Conservation (phyloP, 2,113 vertebrate genomes). For the Cyprinodon variegatus region DNA sequence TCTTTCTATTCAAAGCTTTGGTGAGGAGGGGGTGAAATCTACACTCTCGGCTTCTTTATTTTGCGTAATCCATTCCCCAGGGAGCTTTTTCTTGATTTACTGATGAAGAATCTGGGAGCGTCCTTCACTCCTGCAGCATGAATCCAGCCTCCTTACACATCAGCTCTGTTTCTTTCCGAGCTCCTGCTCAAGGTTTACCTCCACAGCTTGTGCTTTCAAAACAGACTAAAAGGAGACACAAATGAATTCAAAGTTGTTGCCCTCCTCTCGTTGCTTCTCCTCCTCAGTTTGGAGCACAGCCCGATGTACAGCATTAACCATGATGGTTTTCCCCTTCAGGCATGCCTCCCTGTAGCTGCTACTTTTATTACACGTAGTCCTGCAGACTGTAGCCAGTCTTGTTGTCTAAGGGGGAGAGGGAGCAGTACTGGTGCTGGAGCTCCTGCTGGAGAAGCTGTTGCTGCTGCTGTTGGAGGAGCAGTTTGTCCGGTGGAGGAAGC, state of each 20-base stretch:
- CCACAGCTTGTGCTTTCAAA: slow-evolving; percentile 80
- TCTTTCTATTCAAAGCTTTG: slow-evolving; percentile 76
- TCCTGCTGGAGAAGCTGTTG: slow-evolving; percentile 80
- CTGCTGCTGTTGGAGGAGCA: slow-evolving; percentile 77
- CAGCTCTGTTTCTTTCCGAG: slow-evolving; percentile 65
- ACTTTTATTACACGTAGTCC: slow-evolving; percentile 88
- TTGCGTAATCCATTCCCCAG: slow-evolving; percentile 73
- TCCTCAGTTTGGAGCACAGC: slow-evolving; percentile 53
- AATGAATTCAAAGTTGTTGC: slow-evolving; percentile 57
- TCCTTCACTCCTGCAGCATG: slow-evolving; percentile 65
- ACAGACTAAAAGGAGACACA: slow-evolving; percentile 53
- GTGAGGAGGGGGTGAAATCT: slow-evolving; percentile 38
- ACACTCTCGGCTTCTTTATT: slow-evolving; percentile 64
- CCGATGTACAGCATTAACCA: slow-evolving; percentile 39
- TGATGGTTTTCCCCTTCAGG: slow-evolving; percentile 52
- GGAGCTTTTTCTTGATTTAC: slow-evolving; percentile 71
- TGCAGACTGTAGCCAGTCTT: slow-evolving; percentile 87
- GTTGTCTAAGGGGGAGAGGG: slow-evolving; percentile 80
- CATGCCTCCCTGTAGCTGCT: slow-evolving; percentile 49
- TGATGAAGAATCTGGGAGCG: slow-evolving; percentile 69
- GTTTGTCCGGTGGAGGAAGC: slow-evolving; percentile 79
- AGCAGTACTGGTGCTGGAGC: slow-evolving; percentile 83
- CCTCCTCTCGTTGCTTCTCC: slow-evolving; percentile 53
- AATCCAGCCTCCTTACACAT: slow-evolving; percentile 56
- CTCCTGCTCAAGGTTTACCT: slow-evolving; percentile 74